phyloP scores from a whole-genome alignment of 2,888 invertebrate species.

The Caenorhabditis drosophilae region DNA sequence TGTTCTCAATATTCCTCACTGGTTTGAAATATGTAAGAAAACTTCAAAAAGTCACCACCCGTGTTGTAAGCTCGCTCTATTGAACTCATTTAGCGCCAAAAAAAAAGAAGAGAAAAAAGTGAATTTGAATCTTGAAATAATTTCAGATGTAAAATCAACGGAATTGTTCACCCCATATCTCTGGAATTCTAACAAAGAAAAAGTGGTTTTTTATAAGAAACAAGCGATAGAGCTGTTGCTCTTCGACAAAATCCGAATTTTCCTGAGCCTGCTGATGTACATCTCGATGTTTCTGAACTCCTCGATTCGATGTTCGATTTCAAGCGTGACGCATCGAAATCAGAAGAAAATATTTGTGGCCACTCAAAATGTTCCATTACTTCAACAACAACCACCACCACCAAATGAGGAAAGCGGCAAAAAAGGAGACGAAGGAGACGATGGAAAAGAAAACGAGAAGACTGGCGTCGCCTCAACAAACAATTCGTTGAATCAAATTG shows the following conservation, averaged over 20 bases:
- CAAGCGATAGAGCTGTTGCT: conserved; percentile 17
- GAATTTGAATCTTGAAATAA: background rate
- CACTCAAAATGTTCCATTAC: conserved; percentile 19
- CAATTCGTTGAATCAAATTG: background rate
- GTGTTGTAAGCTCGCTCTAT: no score
- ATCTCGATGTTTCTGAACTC: conserved; percentile 15
- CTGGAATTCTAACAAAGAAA: conserved; percentile 20
- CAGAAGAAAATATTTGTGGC: conserved; percentile 22
- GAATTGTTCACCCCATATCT: conserved; percentile 33
- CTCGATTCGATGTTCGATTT: conserved; percentile 11
- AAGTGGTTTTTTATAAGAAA: conserved; percentile 10
- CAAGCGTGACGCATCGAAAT: conserved; percentile 4
- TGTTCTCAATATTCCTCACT: conserved; percentile 20
- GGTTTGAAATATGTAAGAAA: conserved; percentile 34
- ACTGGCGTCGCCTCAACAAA: background rate
- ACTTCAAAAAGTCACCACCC: no score
- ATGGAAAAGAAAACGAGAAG: no score
- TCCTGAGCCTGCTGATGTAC: conserved; percentile 16
- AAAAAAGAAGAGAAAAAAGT: background rate
- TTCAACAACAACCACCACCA: conserved; percentile 14
- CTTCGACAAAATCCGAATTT: conserved; percentile 21
- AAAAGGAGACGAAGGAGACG: no score
- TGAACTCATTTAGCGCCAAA: no score
- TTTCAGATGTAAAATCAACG: conserved; percentile 22
- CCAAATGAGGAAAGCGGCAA: conserved; percentile 16